Conservation (phyloP, 2,888 invertebrate genomes). For the Pyrrhia umbra region DNA sequence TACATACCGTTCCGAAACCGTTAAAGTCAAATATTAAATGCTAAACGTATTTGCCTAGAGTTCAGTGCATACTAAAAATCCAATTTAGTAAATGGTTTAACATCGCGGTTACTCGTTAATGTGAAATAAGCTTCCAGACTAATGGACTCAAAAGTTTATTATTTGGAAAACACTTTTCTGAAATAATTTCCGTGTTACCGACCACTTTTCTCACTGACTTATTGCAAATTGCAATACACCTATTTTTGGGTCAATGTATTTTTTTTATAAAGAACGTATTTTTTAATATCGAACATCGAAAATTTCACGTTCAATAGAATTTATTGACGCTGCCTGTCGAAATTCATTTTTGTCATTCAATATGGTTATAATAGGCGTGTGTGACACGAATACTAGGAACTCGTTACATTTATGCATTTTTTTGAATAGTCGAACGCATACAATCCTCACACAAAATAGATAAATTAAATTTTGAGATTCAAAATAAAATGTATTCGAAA, state of each 20-base stretch:
- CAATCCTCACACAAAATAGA: background rate
- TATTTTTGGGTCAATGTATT: background rate
- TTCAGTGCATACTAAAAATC: constrained; percentile 33
- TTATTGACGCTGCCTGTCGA: background rate
- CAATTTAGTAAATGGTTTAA: constrained; percentile 48
- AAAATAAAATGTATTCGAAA: no score
- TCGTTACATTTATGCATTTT: background rate
- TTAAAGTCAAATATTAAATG: constrained; percentile 41
- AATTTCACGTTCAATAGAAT: constrained; percentile 5
- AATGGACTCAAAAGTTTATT: constrained; percentile 19
- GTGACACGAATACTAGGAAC: background rate
- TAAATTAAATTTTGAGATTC: no score
- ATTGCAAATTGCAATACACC: background rate
- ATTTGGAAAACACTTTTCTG: constrained; percentile 4
- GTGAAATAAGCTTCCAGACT: constrained; percentile 22
- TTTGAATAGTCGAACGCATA: background rate
- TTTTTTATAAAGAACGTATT: constrained; percentile 15
- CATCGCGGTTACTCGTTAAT: constrained; percentile 13
- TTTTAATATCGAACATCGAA: constrained; percentile 6
- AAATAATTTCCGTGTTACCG: background rate
- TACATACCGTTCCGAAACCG: constrained; percentile 19
- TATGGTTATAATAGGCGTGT: constrained; percentile 11
- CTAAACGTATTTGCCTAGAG: constrained; percentile 29
- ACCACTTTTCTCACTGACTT: background rate
- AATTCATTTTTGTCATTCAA: background rate